Evolutionary conservation across 2,113 vertebrate genomes (phyloP).

Genomic region (Spizaetus ornatus): DNA sequence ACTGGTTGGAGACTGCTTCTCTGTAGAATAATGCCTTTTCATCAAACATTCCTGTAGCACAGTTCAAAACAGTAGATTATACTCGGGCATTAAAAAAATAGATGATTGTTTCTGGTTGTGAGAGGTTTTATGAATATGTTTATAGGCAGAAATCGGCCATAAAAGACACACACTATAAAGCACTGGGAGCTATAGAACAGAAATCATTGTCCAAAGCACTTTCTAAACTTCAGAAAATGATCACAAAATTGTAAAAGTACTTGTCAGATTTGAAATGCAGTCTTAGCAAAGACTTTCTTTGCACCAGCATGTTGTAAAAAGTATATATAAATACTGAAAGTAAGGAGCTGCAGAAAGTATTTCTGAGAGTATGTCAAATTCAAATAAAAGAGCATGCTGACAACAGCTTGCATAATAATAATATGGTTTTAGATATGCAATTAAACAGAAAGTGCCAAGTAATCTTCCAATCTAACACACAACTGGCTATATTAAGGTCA

Average conservation of each 20-base stretch:
- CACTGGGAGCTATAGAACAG: constrained; percentile 7
- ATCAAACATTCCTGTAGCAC: not conserved
- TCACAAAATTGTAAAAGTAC: constrained; percentile 15
- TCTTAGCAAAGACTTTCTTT: not conserved
- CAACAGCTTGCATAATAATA: not conserved
- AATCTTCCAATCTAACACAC: not conserved
- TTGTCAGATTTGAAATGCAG: constrained; percentile 37
- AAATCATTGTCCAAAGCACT: constrained; percentile 27
- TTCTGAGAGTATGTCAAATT: not conserved
- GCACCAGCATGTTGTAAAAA: not conserved
- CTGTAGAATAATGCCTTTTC: not conserved
- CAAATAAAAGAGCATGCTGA: not conserved
- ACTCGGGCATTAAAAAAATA: not conserved
- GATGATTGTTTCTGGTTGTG: constrained; percentile 21
- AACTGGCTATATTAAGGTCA: not conserved
- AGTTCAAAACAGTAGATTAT: not conserved
- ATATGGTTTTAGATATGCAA: not conserved
- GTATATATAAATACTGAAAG: not conserved
- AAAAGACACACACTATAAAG: constrained; percentile 39
- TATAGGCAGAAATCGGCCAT: constrained; percentile 49
- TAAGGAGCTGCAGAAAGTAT: not conserved
- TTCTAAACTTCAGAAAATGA: constrained; percentile 40
- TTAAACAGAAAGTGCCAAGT: not conserved
- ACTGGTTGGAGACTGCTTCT: not conserved
- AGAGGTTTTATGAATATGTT: constrained; percentile 55